Evolutionary conservation across 1,140 invertebrate species (phyloP), one percentile per base, ranked within the genome.

Genomic region (Bombus confusus): DNA sequence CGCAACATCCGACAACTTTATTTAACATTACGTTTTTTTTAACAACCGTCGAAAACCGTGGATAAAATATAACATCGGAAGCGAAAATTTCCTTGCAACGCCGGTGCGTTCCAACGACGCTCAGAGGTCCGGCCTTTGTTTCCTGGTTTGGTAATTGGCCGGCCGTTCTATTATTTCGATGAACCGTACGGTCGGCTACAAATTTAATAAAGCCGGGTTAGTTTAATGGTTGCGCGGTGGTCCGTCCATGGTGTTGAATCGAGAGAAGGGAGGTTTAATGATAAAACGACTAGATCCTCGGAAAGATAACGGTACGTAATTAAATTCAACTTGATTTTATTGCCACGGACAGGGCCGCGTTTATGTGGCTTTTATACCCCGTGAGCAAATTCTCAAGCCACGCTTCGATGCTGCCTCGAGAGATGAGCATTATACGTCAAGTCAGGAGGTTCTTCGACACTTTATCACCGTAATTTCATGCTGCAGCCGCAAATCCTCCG

Each of bases 241-340:
- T 75, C 28, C 47, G 37, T 37, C 57, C 57, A 18, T 39, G 75
- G 43, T 6, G 25, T 62, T 2, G 75, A 25, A 41, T 6, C 5
- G 25, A 12, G 66, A 22, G 68, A 28, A 59, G 68, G 77, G 41
- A 3, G 76, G 80, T 85, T 86, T 80, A 83, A 90, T 91, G 91
- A 93, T 94, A 93, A 93, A 93, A 90, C 89, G 92, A 89, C 91
- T 83, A 94, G 93, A 94, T 94, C 88, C 90, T 89, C 66, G 81
- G 80, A 75, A 79, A 90, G 93, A 94, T 94, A 93, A 92, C 77
- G 75, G 76, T 64, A 82, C 80, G 92, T 94, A 94, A 94, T 94
- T 94, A 94, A 94, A 94, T 94, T 92, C 93, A 91, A 92, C 88
- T 91, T 91, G 91, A 94, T 92, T 94, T 94, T 94, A 94, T 93